These are phyloP conservation scores for Scaptomyza cyrtandrae DNA, from an alignment of 2,888 invertebrate species.

Conservation along the genomic window DNA sequence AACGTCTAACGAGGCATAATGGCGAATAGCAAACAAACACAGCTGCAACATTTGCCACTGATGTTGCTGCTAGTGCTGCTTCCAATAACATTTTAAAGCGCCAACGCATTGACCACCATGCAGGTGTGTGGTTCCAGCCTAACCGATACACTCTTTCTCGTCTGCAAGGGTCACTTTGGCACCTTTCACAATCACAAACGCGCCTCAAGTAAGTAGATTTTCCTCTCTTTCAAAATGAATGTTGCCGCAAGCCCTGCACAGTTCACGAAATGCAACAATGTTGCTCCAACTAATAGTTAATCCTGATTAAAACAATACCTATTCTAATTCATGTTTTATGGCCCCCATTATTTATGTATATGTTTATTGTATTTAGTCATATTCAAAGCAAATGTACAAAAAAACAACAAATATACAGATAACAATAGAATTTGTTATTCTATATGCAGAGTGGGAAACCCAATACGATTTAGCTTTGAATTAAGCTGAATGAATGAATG, in stretches of 20 bases:
- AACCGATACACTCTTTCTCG: slow-evolving; percentile 19
- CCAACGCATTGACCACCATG: slow-evolving; percentile 4
- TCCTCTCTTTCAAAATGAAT: slow-evolving; percentile 41
- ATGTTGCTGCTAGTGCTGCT: slow-evolving; percentile 47
- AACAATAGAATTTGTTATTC: neutral
- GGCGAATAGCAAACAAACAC: slow-evolving; percentile 30
- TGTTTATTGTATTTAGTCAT: neutral
- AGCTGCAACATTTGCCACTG: slow-evolving; percentile 15
- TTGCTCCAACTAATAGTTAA: slow-evolving; percentile 28
- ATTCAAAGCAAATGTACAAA: slow-evolving; percentile 12
- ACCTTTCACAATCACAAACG: slow-evolving; percentile 37
- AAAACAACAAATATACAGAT: neutral
- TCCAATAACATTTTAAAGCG: slow-evolving; percentile 20
- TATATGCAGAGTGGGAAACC: neutral
- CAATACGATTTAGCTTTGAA: neutral
- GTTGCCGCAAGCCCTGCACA: slow-evolving; percentile 49
- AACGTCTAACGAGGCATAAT: slow-evolving; percentile 43
- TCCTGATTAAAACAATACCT: neutral
- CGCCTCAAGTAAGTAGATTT: slow-evolving; percentile 40
- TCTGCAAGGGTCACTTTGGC: slow-evolving; percentile 35
- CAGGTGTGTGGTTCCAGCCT: slow-evolving; percentile 41
- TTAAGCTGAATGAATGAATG: neutral
- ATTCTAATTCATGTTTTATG: slow-evolving; percentile 4
- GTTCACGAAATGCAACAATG: neutral
- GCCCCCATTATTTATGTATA: too few species aligned